A percentile compares a stretch with the other conserved stretches of the same genome.
Evolutionary conservation across 2,797 vertebrate genomes (phyloP).

Genomic region (Phoeniculus purpureus): DNA sequence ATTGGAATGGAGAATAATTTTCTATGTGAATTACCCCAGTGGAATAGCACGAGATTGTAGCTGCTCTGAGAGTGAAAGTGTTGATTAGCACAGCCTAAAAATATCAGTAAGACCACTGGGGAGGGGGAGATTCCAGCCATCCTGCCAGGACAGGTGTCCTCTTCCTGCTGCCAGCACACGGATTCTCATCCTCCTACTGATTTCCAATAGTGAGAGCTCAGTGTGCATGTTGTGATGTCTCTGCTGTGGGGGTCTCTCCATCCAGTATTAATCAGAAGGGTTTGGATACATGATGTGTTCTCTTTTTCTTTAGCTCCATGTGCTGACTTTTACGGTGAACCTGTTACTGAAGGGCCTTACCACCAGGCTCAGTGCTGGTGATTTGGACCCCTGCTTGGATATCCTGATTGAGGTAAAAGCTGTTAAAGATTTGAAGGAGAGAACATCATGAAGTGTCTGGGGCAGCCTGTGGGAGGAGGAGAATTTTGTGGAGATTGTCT

Average conservation of each 20-base stretch:
- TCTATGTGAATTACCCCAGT: neutral
- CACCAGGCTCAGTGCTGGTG: conserved; percentile 84
- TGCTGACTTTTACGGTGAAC: conserved; percentile 93
- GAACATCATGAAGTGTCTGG: neutral
- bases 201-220: neutral
- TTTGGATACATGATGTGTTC: neutral
- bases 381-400: conserved; percentile 91
- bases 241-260: neutral
- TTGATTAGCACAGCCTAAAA: neutral
- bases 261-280: neutral
- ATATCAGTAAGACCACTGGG: neutral
- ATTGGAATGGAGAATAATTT: neutral
- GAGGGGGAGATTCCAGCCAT: neutral
- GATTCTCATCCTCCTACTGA: neutral
- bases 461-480: neutral
- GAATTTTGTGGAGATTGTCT: neutral
- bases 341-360: conserved; percentile 85
- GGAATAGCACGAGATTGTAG: neutral
- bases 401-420: conserved; percentile 87
- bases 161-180: neutral
- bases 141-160: neutral
- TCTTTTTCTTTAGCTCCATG: conserved; percentile 85
- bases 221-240: neutral
- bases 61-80: neutral
- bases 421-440: neutral